Evolutionary conservation across 2,888 invertebrate species (phyloP).

Genomic region (Aphelenchoides bicaudatus): DNA sequence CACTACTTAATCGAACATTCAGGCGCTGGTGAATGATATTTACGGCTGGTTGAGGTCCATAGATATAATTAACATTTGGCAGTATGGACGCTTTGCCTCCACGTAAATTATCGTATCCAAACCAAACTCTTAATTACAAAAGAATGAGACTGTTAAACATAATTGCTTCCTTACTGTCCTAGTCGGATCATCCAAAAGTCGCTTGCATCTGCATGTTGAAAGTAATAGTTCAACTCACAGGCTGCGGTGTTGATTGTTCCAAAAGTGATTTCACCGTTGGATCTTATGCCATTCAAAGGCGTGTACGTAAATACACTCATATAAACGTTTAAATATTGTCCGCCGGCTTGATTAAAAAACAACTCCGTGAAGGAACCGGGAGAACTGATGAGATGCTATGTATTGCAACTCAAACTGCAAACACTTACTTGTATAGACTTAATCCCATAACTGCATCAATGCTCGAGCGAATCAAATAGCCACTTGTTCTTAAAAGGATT

Average conservation of each 20-base stretch:
- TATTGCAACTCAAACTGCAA: no score
- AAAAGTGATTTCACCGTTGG: not conserved
- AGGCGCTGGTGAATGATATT: not conserved
- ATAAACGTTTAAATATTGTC: not conserved
- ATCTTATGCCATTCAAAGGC: no score
- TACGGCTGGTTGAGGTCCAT: slow-evolving; percentile 2
- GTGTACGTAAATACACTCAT: not conserved
- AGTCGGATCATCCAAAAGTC: not conserved
- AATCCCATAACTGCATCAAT: not conserved
- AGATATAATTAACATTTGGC: not conserved
- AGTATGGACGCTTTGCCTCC: not conserved
- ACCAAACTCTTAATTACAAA: not conserved
- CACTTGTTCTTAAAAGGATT: not conserved
- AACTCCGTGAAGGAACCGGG: not conserved
- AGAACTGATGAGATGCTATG: slow-evolving; percentile 1
- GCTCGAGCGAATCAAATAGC: not conserved
- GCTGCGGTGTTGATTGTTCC: not conserved
- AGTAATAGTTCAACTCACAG: not conserved
- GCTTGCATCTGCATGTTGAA: not conserved
- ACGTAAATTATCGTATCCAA: not conserved
- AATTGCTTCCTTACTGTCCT: slow-evolving; percentile 12
- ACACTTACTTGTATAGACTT: no score
- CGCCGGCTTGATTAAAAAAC: slow-evolving; percentile 1
- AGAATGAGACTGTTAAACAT: not conserved
- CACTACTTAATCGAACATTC: not conserved